Base-by-base conservation (phyloP, 2,113 vertebrate genomes). In the Pachyramphus minor region DNA sequence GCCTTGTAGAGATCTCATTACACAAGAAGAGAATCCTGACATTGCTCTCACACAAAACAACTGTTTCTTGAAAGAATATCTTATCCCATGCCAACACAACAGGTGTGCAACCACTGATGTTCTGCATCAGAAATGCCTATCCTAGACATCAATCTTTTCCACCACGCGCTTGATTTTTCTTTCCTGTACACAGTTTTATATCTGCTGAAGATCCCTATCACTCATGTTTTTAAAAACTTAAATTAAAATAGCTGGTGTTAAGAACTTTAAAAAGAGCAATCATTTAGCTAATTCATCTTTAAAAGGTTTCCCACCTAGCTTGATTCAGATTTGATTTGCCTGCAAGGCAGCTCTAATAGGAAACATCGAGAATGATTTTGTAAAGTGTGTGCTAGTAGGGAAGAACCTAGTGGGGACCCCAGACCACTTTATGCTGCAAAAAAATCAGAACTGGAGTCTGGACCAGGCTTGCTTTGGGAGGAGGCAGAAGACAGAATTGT, bases 241-340 rank as follows among this genome's bases (percentile, higher is more conserved):
- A 94, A 95, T 95, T 95, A 97, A 97, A 96, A 79, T 92, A 96
- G 82, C 66, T 87, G 60, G 41, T 83, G 73, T 82, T 81, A 92
- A 82, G 74, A 63, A 81, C 67, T 95, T 94, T 73, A 3, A 91
- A 94, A 94, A 94, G 72, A 95, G 67, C 66, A 72, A 93, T 85
- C 87, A 90, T 45, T 95, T 72, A 75, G 62, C 52, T 95, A 97
- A 96, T 95, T 94, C 64, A 81, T 91, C 85, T 93, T 94, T 91
- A 77, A 91, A 95, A 95, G 72, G 68, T 80, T 93, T 85, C 78
- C 89, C 89, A 93, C 87, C 56, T 81, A 90, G 89, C 72, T 77
- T 62, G 64, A 91, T 62, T 92, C 83, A 95, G 77, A 94, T 5
- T 3, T 84, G 78, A 93, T 95, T 71, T 95, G 84, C 88, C 93